Evolutionary conservation across 2,113 vertebrate genomes (phyloP), one percentile per base, ranked within the genome.

Genomic region (pig (Sus scrofa)): DNA sequence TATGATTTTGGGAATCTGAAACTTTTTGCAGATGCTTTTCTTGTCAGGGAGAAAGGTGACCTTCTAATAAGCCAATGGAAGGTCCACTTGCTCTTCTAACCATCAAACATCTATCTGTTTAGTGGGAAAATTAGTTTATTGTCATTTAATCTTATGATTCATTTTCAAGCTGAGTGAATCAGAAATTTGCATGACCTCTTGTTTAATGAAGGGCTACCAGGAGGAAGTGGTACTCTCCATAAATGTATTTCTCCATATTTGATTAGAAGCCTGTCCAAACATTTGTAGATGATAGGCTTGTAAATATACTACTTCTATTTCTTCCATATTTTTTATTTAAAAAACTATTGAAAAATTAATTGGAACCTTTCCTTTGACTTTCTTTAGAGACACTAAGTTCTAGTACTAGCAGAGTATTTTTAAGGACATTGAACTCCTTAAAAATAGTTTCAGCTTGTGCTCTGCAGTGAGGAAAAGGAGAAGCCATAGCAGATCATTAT

Each of bases 361-460:
- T 88, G 92, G 60, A 65, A 91, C 20, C 1, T 70, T 94, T 95
- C 73, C 73, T 82, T 10, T 81, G 27, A 91, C 88, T 97, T 58
- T 77, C 62, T 98, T 96, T 65, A 60, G 86, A 97, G 67, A 75
- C 19, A 77, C 1, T 19, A 50, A 37, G 6, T 73, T 68, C n/a
- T 95, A 91, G 24, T 30, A 3, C 27, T 93, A 96, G 65, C 34
- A 65, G 88, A 88, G 85, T 93, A 96, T 95, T 96, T 96, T 97
- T 94, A 62, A 96, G 30, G 88, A 54, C 1, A 1, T 30, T 95
- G 87, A 97, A 97, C 39, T 74, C 94, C 93, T 97, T 97, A 92
- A 98, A 94, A 39, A 71, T 54, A 71, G 37, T 26, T 90, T 84
- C 37, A 4, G 88, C 27, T 70, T 50, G 84, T 77, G n/a, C 5